These are phyloP conservation scores for Tapirus indicus DNA, from an alignment of 2,797 vertebrate species.

Conservation along the genomic window DNA sequence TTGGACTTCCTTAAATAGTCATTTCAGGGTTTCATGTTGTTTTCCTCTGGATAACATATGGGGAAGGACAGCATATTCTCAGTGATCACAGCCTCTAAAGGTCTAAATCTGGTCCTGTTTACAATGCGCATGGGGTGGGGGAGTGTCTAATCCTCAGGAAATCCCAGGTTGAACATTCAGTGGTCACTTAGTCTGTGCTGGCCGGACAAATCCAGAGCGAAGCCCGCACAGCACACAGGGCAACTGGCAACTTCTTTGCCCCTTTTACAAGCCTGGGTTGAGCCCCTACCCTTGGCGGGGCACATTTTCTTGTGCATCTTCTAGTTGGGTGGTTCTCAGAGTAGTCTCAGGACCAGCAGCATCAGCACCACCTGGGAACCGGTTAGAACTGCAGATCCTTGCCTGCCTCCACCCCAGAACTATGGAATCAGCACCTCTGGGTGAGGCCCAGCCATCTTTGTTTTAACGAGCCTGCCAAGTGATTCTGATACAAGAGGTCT, in stretches of 20 bases:
- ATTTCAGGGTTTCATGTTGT: background rate
- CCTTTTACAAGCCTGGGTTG: background rate
- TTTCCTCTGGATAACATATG: background rate
- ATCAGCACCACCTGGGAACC: background rate
- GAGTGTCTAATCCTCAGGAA: background rate
- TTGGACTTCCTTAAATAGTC: constrained; percentile 58
- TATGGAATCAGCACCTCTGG: background rate
- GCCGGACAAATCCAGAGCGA: background rate
- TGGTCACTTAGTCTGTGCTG: background rate
- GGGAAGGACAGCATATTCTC: background rate
- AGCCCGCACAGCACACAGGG: background rate
- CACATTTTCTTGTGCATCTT: background rate
- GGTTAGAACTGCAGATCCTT: background rate
- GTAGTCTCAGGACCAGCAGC: background rate
- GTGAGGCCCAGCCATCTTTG: background rate
- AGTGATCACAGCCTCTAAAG: background rate
- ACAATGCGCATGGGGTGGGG: background rate
- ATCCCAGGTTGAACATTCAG: background rate
- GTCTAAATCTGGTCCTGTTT: background rate
- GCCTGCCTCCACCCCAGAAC: background rate
- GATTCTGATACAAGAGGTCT: background rate
- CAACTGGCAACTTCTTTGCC: background rate
- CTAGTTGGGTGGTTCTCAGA: background rate
- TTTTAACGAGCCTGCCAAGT: background rate
- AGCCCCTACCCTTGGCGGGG: background rate